A percentile compares a stretch with the other conserved stretches of the same genome.
These are phyloP conservation scores for Chrysolina americana DNA, from an alignment of 2,888 invertebrate species.

Conservation along the genomic window DNA sequence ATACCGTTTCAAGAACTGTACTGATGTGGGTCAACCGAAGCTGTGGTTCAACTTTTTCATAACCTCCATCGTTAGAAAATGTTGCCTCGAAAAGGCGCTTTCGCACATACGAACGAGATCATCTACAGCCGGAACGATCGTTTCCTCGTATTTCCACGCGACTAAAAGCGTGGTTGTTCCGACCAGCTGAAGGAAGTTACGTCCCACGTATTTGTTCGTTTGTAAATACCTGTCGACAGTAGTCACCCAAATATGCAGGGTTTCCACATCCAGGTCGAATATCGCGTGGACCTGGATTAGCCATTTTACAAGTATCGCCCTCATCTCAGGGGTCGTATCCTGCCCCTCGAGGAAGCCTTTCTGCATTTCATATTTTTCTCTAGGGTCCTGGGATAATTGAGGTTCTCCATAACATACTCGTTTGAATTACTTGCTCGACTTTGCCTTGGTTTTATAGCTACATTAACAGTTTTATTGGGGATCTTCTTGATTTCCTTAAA, in stretches of 20 bases:
- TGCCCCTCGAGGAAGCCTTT: too few species aligned
- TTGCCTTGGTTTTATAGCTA: too few species aligned
- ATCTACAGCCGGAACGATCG: conserved; percentile 86
- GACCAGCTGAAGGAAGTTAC: conserved; percentile 81
- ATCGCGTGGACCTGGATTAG: conserved; percentile 91
- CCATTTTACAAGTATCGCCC: conserved; percentile 93
- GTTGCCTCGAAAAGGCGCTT: conserved; percentile 64
- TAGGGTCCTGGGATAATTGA: too few species aligned
- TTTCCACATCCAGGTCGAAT: conserved; percentile 89
- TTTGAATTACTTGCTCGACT: too few species aligned
- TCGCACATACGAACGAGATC: conserved; percentile 80
- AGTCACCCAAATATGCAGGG: conserved; percentile 89
- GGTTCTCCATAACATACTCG: too few species aligned
- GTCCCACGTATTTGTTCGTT: conserved; percentile 70
- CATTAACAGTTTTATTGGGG: too few species aligned
- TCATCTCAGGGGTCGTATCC: conserved; percentile 86
- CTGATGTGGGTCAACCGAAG: background rate
- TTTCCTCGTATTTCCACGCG: conserved; percentile 96
- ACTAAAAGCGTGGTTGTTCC: conserved; percentile 90
- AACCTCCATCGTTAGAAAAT: background rate
- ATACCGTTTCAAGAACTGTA: background rate
- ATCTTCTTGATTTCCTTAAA: too few species aligned
- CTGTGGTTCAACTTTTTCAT: background rate
- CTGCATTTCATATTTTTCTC: too few species aligned
- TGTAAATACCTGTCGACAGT: conserved; percentile 93